Evolutionary conservation across 2,888 invertebrate species (phyloP), one percentile per base, ranked within the genome.

Genomic region (Macrophya alboannulata): DNA sequence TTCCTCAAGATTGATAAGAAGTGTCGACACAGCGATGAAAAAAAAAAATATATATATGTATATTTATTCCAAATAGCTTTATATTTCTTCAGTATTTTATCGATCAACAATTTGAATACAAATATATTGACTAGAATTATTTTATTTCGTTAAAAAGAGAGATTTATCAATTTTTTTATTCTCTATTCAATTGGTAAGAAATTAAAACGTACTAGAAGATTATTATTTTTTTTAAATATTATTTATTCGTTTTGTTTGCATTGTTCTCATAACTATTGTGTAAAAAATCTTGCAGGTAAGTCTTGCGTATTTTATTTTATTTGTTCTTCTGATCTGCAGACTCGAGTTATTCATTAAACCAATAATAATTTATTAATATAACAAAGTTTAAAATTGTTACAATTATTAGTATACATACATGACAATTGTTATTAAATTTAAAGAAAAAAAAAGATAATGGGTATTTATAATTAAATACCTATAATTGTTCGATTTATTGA

Each of bases 301-400:
- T 68, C 17, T 68, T 37, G 68, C 37, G 21, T 43, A 72, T 51
- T 77, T 37, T 51, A 10, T 77, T 37, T 51, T 55, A 10, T 37
- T 48, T 51, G 31, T 77, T 51, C 8, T 51, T 17, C 8, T 25
- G 31, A 21, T 59, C 21, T 74, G 12, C 48, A 51, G 17, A 55
- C 55, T 48, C 48, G 4, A 12, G 21, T 25, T 59, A 59, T 55
- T 55, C 10, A n/a, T 40, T 79, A 55, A 8, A 59, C 55, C 1
- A 79, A 55, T 37, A 17, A 59, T 77, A 62, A 81, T 81, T 43
- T 43, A 59, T 62, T 25, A 62, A 43, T 40, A 62, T 40, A 79
- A 81, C 12, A 25, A 17, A n/a, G n/a, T 5, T 81, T 43, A n/a
- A 43, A n/a, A 43, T 62, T 59, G 43, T 77, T 55, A 77, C 31